A percentile compares a stretch with the other conserved stretches of the same genome.
These are phyloP conservation scores for Ondatra zibethicus DNA, from an alignment of 2,113 vertebrate genomes.

Conservation along the genomic window DNA sequence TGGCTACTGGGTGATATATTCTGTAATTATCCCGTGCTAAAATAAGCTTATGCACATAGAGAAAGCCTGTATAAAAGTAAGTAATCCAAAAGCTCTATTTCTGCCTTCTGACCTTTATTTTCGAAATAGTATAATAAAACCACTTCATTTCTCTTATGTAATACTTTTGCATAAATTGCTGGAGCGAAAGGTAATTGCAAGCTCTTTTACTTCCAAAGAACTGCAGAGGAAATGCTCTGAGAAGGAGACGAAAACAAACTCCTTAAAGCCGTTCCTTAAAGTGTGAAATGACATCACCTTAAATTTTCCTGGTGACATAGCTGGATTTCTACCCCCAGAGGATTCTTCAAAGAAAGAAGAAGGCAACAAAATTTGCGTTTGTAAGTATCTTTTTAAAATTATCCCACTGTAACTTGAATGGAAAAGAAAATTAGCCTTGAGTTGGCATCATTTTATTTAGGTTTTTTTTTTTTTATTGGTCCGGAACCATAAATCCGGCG, in stretches of 20 bases:
- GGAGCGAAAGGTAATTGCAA: background rate
- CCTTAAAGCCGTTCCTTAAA: background rate
- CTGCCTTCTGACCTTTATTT: slow-evolving; percentile 19
- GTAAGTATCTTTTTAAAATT: background rate
- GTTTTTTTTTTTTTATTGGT: slow-evolving; percentile 63
- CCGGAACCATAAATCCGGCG: slow-evolving; percentile 27
- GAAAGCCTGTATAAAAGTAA: background rate
- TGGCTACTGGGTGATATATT: background rate
- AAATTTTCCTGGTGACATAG: background rate
- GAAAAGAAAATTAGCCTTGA: slow-evolving; percentile 53
- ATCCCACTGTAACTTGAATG: slow-evolving; percentile 29
- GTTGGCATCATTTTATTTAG: slow-evolving; percentile 65
- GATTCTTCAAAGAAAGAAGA: slow-evolving; percentile 41
- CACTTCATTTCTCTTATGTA: background rate
- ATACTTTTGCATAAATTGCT: background rate
- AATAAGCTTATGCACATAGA: background rate
- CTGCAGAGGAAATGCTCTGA: background rate
- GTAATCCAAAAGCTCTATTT: background rate
- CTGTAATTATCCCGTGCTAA: background rate
- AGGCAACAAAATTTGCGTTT: background rate
- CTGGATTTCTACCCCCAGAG: background rate
- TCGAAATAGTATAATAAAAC: slow-evolving; percentile 20
- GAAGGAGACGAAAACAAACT: background rate
- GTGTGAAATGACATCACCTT: background rate
- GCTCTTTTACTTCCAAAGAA: slow-evolving; percentile 1